phyloP scores from a whole-genome alignment of 2,888 invertebrate genomes.

The Drosophila pseudotalamancana region DNA sequence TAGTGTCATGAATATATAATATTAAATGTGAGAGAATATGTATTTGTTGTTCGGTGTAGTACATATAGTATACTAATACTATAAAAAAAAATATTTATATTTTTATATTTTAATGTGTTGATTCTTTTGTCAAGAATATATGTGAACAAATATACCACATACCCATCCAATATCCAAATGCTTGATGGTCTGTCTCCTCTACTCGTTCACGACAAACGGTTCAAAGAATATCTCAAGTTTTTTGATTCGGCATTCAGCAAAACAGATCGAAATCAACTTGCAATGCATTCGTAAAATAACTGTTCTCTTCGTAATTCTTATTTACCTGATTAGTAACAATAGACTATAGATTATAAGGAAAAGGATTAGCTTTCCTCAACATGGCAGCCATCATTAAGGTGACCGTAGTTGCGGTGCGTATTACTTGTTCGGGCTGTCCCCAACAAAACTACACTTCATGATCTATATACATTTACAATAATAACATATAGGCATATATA shows the following conservation, averaged over 20 bases:
- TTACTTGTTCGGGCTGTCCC: background rate
- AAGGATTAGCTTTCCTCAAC: conserved; percentile 6
- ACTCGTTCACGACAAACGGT: conserved; percentile 59
- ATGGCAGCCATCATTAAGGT: conserved; percentile 59
- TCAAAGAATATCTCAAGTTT: conserved; percentile 22
- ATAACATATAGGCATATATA: no score
- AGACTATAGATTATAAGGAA: background rate
- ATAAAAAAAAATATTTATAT: conserved; percentile 31
- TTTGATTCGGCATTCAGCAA: conserved; percentile 4
- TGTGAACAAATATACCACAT: conserved; percentile 15
- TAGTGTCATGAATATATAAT: conserved; percentile 9
- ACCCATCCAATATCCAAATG: conserved; percentile 22
- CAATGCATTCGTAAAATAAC: conserved; percentile 9
- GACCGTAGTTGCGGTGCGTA: conserved; percentile 46
- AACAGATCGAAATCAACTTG: background rate
- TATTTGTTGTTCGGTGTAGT: background rate
- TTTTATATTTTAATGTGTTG: conserved; percentile 33
- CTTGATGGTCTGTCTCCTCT: conserved; percentile 52
- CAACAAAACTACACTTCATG: background rate
- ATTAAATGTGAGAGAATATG: conserved; percentile 8
- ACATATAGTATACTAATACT: conserved; percentile 14
- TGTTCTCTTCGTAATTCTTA: background rate
- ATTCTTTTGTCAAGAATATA: conserved; percentile 47
- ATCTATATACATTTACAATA: background rate
- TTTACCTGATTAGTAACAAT: background rate